Conservation (phyloP, 2,797 vertebrate species). For the Kryptopterus vitreolus region DNA sequence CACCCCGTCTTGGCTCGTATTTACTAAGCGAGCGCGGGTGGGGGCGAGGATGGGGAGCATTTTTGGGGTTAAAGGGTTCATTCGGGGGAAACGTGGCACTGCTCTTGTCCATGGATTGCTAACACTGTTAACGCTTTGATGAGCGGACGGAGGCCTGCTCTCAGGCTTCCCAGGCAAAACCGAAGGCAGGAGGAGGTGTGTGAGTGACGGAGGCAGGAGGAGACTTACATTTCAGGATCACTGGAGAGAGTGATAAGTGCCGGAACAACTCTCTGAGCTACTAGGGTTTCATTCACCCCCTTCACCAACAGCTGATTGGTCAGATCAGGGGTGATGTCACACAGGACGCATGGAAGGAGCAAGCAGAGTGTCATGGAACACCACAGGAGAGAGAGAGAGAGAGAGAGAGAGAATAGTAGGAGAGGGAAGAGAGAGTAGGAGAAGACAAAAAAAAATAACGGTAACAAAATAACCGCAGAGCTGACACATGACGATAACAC, state of each 20-base stretch:
- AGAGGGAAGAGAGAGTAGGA: conserved; percentile 30
- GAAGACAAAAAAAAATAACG: conserved; percentile 82
- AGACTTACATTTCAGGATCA: conserved; percentile 99
- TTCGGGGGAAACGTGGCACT: not conserved
- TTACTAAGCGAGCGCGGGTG: too few relatives aligned
- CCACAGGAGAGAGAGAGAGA: conserved; percentile 74
- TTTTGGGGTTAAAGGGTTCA: too few relatives aligned
- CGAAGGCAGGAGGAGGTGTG: conserved; percentile 72
- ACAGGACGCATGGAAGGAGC: conserved; percentile 88
- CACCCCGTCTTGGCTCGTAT: too few relatives aligned
- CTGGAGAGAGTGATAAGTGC: conserved; percentile 99
- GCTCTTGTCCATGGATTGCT: not conserved
- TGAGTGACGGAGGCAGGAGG: conserved; percentile 74
- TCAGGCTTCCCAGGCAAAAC: conserved; percentile 77
- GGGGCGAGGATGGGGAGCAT: too few relatives aligned
- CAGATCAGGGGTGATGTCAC: conserved; percentile 90
- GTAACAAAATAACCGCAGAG: conserved; percentile 81
- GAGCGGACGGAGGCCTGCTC: conserved; percentile 38
- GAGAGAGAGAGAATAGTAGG: conserved; percentile 62
- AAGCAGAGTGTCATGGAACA: conserved; percentile 84
- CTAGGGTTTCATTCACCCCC: conserved; percentile 99
- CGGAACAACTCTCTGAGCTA: conserved; percentile 99
- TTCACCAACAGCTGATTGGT: conserved; percentile 99
- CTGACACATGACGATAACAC: conserved; percentile 44
- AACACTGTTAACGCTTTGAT: not conserved